A percentile compares a stretch with the other conserved stretches of the same genome.
Evolutionary conservation across 2,888 invertebrate species (phyloP).

Genomic region (Thysanoteuthis rhombus): DNA sequence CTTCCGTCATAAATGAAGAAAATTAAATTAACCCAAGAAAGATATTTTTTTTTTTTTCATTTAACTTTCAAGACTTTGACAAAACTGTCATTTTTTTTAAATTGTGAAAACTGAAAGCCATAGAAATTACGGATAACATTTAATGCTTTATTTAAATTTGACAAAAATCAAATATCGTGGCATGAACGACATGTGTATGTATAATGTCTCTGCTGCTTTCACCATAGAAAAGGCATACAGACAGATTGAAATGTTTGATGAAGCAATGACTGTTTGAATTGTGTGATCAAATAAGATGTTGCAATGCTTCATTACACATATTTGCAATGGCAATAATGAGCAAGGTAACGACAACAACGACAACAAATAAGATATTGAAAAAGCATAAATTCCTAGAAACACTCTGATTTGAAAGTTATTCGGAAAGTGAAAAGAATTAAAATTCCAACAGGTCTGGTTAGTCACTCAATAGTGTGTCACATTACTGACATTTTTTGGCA

Average conservation of each 20-base stretch:
- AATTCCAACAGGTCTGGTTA: neutral
- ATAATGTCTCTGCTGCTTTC: neutral
- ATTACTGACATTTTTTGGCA: too few relatives aligned
- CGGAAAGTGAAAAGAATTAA: neutral
- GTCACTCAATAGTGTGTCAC: too few relatives aligned
- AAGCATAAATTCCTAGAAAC: neutral
- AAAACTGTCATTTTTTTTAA: too few relatives aligned
- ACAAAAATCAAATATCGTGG: neutral
- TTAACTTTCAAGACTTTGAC: too few relatives aligned
- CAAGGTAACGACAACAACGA: neutral
- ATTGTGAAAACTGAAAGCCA: neutral
- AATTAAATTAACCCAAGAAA: too few relatives aligned
- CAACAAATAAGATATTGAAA: neutral
- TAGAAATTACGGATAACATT: neutral
- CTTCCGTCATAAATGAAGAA: too few relatives aligned
- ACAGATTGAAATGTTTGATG: neutral
- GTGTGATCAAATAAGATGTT: neutral
- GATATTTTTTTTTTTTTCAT: too few relatives aligned
- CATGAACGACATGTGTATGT: neutral
- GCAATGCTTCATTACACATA: neutral
- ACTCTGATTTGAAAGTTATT: neutral
- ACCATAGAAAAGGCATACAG: neutral
- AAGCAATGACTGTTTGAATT: neutral
- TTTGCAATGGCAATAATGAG: neutral
- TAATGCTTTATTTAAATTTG: neutral